phyloP scores from a whole-genome alignment of 2,113 vertebrate species.

The Dipodomys stephensi region DNA sequence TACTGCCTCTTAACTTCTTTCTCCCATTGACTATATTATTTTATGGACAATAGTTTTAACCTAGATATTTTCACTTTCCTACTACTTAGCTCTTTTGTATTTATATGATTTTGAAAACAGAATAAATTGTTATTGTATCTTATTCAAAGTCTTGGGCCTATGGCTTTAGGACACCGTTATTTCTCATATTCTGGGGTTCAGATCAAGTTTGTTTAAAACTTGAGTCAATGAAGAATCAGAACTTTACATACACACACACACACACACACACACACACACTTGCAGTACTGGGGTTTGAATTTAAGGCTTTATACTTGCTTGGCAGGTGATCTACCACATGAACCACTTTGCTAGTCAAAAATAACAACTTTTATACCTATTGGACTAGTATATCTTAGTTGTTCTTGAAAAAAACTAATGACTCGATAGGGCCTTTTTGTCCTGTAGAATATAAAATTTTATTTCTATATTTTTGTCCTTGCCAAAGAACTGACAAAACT shows the following conservation, averaged over 20 bases:
- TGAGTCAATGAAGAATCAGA: not conserved
- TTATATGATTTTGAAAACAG: not conserved
- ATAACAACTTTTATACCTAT: too few species aligned
- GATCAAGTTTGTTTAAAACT: not conserved
- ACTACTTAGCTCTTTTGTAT: not conserved
- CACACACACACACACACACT: too few species aligned
- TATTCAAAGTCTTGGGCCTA: not conserved
- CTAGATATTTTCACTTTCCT: not conserved
- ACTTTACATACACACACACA: not conserved
- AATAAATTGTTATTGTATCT: not conserved
- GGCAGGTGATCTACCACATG: too few species aligned
- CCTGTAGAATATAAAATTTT: not conserved
- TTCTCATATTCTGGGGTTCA: not conserved
- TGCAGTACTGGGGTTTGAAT: too few species aligned
- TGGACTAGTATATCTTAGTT: not conserved
- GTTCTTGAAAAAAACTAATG: not conserved
- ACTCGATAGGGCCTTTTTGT: not conserved
- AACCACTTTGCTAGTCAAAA: too few species aligned
- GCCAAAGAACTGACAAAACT: not conserved
- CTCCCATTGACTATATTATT: not conserved
- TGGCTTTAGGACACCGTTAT: not conserved
- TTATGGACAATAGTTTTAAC: not conserved
- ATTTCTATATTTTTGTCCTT: not conserved
- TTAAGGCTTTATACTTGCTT: too few species aligned
- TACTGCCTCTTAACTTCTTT: not conserved